phyloP scores from a whole-genome alignment of 2,888 invertebrate species.

The Palloptera scutellata region DNA sequence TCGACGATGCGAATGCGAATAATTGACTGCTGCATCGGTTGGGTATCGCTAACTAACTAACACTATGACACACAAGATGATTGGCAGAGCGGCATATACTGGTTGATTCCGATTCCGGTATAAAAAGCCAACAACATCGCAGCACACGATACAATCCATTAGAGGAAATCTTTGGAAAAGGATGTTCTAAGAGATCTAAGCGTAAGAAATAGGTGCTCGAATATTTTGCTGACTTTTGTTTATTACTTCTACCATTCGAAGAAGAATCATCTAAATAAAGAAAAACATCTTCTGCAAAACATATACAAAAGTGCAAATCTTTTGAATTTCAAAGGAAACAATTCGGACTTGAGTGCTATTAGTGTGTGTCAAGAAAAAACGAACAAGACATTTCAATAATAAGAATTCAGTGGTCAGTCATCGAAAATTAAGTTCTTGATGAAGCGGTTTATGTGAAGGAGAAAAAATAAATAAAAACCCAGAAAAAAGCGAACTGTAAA shows the following conservation, averaged over 20 bases:
- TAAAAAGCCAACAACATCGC: constrained; percentile 44
- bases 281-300: constrained; percentile 13
- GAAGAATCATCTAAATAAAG: neutral
- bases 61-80: constrained; percentile 3
- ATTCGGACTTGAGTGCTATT: too few species aligned
- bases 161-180: constrained; percentile 43
- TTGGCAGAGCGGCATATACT: constrained; percentile 11
- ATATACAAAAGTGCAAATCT: neutral
- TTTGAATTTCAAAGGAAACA: neutral
- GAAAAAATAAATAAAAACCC: too few species aligned
- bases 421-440: too few species aligned
- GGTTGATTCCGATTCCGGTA: constrained; percentile 38
- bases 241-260: too few species aligned
- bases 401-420: too few species aligned
- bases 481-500: too few species aligned
- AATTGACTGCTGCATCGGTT: constrained; percentile 7
- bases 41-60: neutral
- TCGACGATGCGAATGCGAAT: neutral
- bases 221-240: too few species aligned
- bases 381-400: too few species aligned
- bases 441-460: too few species aligned
- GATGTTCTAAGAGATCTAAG: constrained; percentile 41
- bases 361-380: too few species aligned
- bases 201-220: too few species aligned
- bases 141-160: constrained; percentile 42